Evolutionary conservation across 1,140 invertebrate genomes (phyloP), one percentile per base, ranked within the genome.

Genomic region (Agrypnia vestita): DNA sequence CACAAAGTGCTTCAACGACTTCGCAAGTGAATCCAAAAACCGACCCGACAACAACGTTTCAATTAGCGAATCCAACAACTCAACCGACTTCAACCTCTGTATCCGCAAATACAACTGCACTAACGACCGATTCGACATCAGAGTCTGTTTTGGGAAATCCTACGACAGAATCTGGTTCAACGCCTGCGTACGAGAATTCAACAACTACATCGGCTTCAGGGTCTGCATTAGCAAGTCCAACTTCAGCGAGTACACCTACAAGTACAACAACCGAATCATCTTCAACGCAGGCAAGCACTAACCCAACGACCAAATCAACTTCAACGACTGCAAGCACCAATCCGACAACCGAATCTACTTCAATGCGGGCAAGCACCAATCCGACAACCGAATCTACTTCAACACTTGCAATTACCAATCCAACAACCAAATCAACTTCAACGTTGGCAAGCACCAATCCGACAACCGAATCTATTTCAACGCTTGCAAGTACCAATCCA

Each of bases 371-470:
- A 47, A 78, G 71, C 35, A 11, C 59, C 35, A 49, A 49, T 80
- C 12, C 53, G 77, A 81, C 61, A 62, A 80, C 67, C 25, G 78
- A 19, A 6, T 13, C 3, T 49, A 49, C 19, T 10, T 75, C 78
- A 56, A 73, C 56, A 62, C 15, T 43, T 35, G 79, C 81, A 46
- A 62, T 56, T 17, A 80, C 56, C 67, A 62, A 56, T 76, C 71
- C 77, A 64, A 76, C 79, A 46, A 84, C 84, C 72, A 83, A 84
- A 76, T 86, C 86, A 0, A 85, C 84, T 8, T 79, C 81, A 0
- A 55, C 35, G 25, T 19, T 17, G 9, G 6, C 15, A 71, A 10
- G 15, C 12, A 77, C 49, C 13, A 75, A 35, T 11, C n/a, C 62
- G 73, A 17, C 49, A 56, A 61, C 44, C 12, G 75, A 59, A 59